Evolutionary conservation across 37 sponge, comb jelly and placozoan genomes (phyloP).

Genomic region (Theonella swinhoei): DNA sequence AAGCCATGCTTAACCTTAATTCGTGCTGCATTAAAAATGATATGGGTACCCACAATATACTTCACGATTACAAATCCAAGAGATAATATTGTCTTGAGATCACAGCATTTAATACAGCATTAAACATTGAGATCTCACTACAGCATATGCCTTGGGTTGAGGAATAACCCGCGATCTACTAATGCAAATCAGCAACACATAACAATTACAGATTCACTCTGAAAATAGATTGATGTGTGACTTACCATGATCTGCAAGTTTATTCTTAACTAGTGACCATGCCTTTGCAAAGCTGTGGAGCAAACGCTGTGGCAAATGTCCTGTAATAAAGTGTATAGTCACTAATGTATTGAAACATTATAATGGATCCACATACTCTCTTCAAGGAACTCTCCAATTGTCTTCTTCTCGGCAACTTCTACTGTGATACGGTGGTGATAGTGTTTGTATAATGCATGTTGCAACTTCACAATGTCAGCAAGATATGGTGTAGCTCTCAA

Average conservation of each 20-base stretch:
- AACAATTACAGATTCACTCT: not conserved
- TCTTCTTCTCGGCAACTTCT: slow-evolving; percentile 9
- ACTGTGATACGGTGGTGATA: slow-evolving; percentile 36
- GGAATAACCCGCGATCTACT: too few species aligned
- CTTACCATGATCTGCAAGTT: slow-evolving; percentile 43
- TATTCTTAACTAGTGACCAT: slow-evolving; percentile 53
- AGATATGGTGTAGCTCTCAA: slow-evolving; percentile 75
- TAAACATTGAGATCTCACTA: not conserved
- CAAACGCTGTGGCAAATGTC: slow-evolving; percentile 2
- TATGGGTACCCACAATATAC: not conserved
- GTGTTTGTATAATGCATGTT: slow-evolving; percentile 41
- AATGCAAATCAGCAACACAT: too few species aligned
- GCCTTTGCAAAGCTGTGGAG: slow-evolving; percentile 41
- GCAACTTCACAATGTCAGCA: slow-evolving; percentile 73
- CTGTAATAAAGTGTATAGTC: too few species aligned
- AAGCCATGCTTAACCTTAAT: slow-evolving; percentile 38
- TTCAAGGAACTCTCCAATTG: slow-evolving; percentile 44
- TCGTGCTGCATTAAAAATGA: slow-evolving; percentile 9
- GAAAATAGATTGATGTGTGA: not conserved
- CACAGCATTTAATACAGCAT: not conserved
- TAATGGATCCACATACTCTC: too few species aligned
- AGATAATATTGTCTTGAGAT: not conserved
- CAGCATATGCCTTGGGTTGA: not conserved
- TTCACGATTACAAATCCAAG: too few species aligned
- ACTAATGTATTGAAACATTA: not conserved